Percentiles rank a stretch among this genome's conserved stretches.
Evolutionary conservation across 2,888 invertebrate species (phyloP).

Genomic region (Tubulanus polymorphus): DNA sequence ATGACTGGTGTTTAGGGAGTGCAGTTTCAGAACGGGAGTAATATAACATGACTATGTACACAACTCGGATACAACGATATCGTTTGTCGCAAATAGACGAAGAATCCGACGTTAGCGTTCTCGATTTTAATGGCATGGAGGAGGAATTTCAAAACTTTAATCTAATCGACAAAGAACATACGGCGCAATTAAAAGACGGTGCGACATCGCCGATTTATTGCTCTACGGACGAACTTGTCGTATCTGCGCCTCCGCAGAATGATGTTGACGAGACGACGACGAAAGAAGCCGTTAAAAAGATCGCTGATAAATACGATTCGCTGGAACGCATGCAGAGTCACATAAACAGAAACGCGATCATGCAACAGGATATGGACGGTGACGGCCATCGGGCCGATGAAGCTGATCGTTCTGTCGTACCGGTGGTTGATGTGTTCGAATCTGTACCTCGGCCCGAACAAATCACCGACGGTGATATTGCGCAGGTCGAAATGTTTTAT

Average conservation of each 20-base stretch:
- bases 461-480: slow-evolving; percentile 39
- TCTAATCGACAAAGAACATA: too few relatives aligned
- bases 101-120: neutral
- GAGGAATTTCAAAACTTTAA: neutral
- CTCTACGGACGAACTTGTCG: slow-evolving; percentile 5
- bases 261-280: slow-evolving; percentile 6
- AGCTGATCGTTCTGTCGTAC: too few relatives aligned
- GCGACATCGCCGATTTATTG: neutral
- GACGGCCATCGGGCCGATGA: slow-evolving; percentile 14
- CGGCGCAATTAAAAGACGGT: neutral
- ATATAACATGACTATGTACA: too few relatives aligned
- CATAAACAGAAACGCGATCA: slow-evolving; percentile 12
- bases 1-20: too few relatives aligned
- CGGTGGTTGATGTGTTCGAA: neutral
- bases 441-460: slow-evolving; percentile 27
- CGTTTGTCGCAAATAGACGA: neutral
- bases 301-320: slow-evolving; percentile 46
- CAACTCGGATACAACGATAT: too few relatives aligned
- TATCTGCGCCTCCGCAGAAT: neutral
- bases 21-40: too few relatives aligned
- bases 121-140: neutral
- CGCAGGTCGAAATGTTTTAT: slow-evolving; percentile 50
- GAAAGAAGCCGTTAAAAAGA: slow-evolving; percentile 31
- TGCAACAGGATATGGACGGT: slow-evolving; percentile 15
- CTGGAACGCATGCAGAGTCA: slow-evolving; percentile 27